phyloP scores from a whole-genome alignment of 2,113 vertebrate species.

The Seriola quinqueradiata region DNA sequence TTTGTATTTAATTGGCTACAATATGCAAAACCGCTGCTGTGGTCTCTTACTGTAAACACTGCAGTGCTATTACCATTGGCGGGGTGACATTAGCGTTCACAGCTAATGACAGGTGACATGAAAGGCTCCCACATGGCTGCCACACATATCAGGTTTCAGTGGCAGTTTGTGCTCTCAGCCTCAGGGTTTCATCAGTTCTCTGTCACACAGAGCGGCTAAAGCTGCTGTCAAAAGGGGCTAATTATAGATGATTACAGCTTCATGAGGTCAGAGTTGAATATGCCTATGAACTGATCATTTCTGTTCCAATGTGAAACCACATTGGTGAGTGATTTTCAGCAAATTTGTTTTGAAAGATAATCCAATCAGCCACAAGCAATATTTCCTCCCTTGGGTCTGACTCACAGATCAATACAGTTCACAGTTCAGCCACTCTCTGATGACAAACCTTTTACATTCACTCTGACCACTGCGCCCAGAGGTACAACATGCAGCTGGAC shows the following conservation, averaged over 20 bases:
- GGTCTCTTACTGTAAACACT: constrained; percentile 3
- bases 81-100: constrained; percentile 39
- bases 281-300: constrained; percentile 13
- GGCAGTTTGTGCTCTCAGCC: constrained; percentile 27
- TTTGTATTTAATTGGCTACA: constrained; percentile 7
- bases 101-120: constrained; percentile 67
- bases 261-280: constrained; percentile 53
- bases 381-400: constrained; percentile 38
- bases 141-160: constrained; percentile 38
- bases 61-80: constrained; percentile 19
- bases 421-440: constrained; percentile 24
- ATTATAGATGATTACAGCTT: constrained; percentile 60
- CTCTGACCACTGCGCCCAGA: background rate
- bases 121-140: constrained; percentile 36
- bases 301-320: constrained; percentile 1
- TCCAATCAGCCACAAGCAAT: constrained; percentile 34
- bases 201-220: constrained; percentile 51
- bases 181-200: constrained; percentile 39
- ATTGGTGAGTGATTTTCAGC: constrained; percentile 48
- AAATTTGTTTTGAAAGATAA: constrained; percentile 50
- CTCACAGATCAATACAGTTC: constrained; percentile 63
- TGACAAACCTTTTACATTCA: constrained; percentile 6
- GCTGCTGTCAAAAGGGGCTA: constrained; percentile 44
- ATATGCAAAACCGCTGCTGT: constrained; percentile 9
- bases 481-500: background rate